phyloP scores from a whole-genome alignment of 23 tunicate genomes.

The Clavelina lepadiformis region DNA sequence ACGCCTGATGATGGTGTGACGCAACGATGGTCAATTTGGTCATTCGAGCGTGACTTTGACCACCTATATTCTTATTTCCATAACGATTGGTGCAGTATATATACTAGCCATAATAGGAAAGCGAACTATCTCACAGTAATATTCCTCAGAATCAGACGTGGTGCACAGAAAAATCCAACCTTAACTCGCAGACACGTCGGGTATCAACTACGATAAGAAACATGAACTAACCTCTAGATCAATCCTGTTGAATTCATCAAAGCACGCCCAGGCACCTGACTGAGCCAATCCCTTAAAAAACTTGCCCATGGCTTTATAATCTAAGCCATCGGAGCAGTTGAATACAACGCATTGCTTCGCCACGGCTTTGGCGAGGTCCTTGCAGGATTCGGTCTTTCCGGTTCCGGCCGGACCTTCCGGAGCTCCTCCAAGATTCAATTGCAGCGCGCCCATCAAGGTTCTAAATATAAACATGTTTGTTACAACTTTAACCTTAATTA shows the following conservation, averaged over 20 bases:
- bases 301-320: conserved; percentile 93
- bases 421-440: conserved; percentile 86
- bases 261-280: conserved; percentile 96
- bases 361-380: conserved; percentile 88
- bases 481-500: no score
- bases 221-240: conserved; percentile 81
- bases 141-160: no score
- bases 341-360: conserved; percentile 92
- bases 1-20: no score
- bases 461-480: conserved; percentile 23
- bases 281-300: conserved; percentile 92
- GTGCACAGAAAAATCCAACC: no score
- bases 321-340: conserved; percentile 89
- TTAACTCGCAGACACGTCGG: no score
- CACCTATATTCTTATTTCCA: no score
- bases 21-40: no score
- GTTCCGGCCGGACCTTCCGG: conserved; percentile 96
- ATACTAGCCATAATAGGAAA: no score
- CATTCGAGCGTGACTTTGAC: no score
- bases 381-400: conserved; percentile 89
- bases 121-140: no score
- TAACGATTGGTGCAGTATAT: no score
- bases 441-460: conserved; percentile 88
- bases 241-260: conserved; percentile 88
- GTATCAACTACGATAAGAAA: no score